Percentiles rank a stretch among this genome's conserved stretches.
Evolutionary conservation across 2,113 vertebrate species (phyloP).

Genomic region (Bos taurus): ARS-UCD2.0 NC_037330.1:59457501-59458000

Average conservation of each 20-base stretch:
- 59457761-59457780: not conserved
- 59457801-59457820: not conserved
- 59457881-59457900: not conserved
- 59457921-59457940: not conserved
- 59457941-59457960: constrained; percentile 11
- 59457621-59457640: not conserved
- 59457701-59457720: not conserved
- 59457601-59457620: not conserved
- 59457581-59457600: not conserved
- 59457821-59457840: not conserved
- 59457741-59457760: not conserved
- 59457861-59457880: not conserved
- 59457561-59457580: not conserved
- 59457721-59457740: not conserved
- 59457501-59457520: not conserved
- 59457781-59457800: not conserved
- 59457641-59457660: not conserved
- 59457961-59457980: constrained; percentile 6
- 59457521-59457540: not conserved
- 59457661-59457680: not conserved
- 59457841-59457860: not conserved
- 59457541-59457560: not conserved
- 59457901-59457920: not conserved
- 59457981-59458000: not conserved
- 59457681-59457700: not conserved